Percentiles rank a stretch among this genome's conserved stretches.
phyloP scores from a whole-genome alignment of 2,797 vertebrate genomes.

The Paguma larvata region DNA sequence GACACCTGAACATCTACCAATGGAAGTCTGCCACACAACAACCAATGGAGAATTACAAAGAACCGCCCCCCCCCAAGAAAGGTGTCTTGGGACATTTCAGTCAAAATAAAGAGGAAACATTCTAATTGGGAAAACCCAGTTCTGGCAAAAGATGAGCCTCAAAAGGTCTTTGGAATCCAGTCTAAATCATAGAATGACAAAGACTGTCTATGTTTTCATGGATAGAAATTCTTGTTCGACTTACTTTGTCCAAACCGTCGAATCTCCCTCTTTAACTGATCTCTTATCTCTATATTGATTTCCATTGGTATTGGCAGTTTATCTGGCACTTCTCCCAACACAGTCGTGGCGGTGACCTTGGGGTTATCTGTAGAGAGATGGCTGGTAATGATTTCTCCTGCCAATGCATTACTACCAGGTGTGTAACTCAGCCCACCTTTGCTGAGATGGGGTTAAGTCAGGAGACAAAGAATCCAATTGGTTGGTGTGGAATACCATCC shows the following conservation, averaged over 20 bases:
- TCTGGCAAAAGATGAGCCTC: not conserved
- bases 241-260: constrained; percentile 95
- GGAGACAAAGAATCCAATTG: too few relatives aligned
- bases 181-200: not conserved
- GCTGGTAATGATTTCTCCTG: too few relatives aligned
- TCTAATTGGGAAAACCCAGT: not conserved
- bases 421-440: too few relatives aligned
- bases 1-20: not conserved
- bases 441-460: too few relatives aligned
- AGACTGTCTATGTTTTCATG: not conserved
- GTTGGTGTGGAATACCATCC: too few relatives aligned
- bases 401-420: too few relatives aligned
- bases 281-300: constrained; percentile 93
- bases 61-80: not conserved
- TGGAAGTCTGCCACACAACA: not conserved
- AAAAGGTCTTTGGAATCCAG: not conserved
- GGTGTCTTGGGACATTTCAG: not conserved
- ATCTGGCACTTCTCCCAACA: constrained; percentile 83
- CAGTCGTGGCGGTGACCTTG: constrained; percentile 79
- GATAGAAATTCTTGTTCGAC: constrained; percentile 73
- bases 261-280: constrained; percentile 94
- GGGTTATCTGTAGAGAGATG: constrained; percentile 88
- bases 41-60: not conserved
- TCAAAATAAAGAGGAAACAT: not conserved
- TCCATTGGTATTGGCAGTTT: constrained; percentile 88